Conservation (phyloP, 92 coral and sea anemone genomes). For the Epizoanthus stellaris region DNA sequence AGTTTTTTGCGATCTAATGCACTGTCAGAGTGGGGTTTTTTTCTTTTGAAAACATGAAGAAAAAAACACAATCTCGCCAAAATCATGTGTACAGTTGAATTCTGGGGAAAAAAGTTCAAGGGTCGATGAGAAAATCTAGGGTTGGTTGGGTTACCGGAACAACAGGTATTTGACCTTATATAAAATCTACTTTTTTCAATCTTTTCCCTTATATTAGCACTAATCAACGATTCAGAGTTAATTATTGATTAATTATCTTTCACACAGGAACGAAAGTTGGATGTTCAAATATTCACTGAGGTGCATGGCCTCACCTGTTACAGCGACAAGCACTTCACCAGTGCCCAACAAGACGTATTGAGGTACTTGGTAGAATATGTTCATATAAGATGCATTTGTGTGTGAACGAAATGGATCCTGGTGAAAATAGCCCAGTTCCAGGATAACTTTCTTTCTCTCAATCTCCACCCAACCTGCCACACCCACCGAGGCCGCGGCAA, state of each 20-base stretch:
- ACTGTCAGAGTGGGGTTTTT: no score
- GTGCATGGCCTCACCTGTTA: constrained; percentile 61
- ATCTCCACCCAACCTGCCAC: constrained; percentile 87
- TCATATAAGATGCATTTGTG: constrained; percentile 67
- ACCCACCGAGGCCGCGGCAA: constrained; percentile 81
- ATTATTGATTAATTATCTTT: not conserved
- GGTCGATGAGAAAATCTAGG: no score
- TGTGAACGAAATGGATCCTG: constrained; percentile 51
- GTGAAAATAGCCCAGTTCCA: constrained; percentile 39
- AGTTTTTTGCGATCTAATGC: no score
- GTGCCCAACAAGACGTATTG: constrained; percentile 80
- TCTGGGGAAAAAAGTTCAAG: no score
- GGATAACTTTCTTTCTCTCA: constrained; percentile 55
- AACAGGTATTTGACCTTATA: no score
- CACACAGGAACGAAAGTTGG: not conserved
- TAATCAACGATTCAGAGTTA: no score
- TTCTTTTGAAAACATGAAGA: no score
- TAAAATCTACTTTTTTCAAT: no score
- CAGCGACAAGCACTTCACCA: constrained; percentile 77
- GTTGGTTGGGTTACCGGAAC: no score
- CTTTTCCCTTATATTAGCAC: no score
- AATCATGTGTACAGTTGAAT: no score
- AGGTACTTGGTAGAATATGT: constrained; percentile 79
- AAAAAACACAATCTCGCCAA: no score
- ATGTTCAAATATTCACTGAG: not conserved